Evolutionary conservation across 1,140 invertebrate species (phyloP), one percentile per base, ranked within the genome.

Genomic region (Polypedilum pembai): DNA sequence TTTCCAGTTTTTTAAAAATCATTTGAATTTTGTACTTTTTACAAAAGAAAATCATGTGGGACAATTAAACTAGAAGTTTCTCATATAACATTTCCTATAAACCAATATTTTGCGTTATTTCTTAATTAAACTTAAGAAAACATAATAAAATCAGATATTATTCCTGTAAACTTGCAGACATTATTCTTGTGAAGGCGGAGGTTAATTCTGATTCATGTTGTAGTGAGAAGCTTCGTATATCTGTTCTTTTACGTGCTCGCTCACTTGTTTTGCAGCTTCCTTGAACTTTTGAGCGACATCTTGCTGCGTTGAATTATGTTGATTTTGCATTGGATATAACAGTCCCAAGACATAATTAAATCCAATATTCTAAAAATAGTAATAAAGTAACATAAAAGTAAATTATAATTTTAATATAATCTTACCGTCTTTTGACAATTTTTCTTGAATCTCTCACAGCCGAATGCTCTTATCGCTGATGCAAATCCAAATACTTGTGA

Each of bases 401-500:
- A 63, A 7, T 45, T 15, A n/a, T 17, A 8, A 69, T 24, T 63
- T 69, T 18, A n/a, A 8, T 41, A 18, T 3, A 40, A 73, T 76
- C 79, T 85, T 75, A 88, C 87, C 83, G 94, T 92, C 84, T 94
- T 91, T 1, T 81, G 80, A 76, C 90, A 91, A 80, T 96, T 96
- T 78, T 93, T 92, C 77, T 90, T 90, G 82, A 95, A 96, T 63
- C 94, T 85, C 72, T 96, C 92, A 73, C 94, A 83, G 8, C 93
- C 94, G 84, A 96, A 96, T 2, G 91, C 90, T 77, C 93, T 88
- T 73, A 98, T 94, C 0, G 94, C 90, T 72, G 89, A 82, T n/a
- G 92, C 89, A 79, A 96, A 92, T 20, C 94, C 94, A 82, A 90
- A 91, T 8, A 96, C 88, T 80, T 92, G 90, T 15, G 93, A 95